A percentile compares a stretch with the other conserved stretches of the same genome.
These are phyloP conservation scores for Delphinus delphis DNA, from an alignment of 2,113 vertebrate species.

Conservation along the genomic window DNA sequence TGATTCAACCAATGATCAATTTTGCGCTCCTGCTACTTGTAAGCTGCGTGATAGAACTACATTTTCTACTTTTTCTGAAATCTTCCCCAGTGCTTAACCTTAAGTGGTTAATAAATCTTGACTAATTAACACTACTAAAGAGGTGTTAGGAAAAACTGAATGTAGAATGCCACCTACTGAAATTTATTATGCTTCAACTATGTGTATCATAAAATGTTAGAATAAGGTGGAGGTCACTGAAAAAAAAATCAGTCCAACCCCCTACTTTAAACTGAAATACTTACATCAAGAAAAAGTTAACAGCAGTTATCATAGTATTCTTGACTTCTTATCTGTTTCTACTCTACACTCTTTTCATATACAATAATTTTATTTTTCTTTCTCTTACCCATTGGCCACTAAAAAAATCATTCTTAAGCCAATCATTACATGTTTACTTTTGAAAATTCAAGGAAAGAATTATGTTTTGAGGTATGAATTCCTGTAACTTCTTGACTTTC, in stretches of 20 bases:
- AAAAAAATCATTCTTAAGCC: neutral
- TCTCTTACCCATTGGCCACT: neutral
- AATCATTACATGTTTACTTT: neutral
- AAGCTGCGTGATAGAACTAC: neutral
- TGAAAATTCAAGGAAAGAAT: constrained; percentile 14
- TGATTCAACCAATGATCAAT: neutral
- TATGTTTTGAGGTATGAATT: neutral
- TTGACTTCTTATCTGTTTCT: neutral
- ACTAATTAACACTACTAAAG: neutral
- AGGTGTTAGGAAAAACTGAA: neutral
- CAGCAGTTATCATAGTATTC: neutral
- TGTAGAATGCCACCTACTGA: neutral
- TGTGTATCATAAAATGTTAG: neutral
- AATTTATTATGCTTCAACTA: neutral
- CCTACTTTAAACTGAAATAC: neutral
- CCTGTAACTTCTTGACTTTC: neutral
- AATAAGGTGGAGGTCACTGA: neutral
- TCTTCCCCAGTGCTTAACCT: neutral
- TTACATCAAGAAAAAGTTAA: neutral
- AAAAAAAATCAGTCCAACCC: neutral
- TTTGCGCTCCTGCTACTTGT: neutral
- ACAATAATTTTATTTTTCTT: neutral
- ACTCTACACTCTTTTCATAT: neutral
- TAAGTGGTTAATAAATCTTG: neutral
- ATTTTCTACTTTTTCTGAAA: neutral